phyloP scores from a whole-genome alignment of 2,113 vertebrate genomes.

The Amblyopsis rosae region DNA sequence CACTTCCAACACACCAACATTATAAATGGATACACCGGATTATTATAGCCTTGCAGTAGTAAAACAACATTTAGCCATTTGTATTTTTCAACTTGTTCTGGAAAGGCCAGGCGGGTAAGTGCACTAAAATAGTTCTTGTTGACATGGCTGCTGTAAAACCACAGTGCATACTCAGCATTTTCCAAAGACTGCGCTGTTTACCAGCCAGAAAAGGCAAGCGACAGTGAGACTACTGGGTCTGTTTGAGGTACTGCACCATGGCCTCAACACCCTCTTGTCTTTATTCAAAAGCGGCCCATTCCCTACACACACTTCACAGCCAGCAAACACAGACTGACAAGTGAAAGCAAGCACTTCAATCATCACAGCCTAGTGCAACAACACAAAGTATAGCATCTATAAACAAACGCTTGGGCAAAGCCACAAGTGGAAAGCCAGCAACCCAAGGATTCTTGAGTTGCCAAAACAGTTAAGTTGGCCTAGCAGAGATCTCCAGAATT shows the following conservation, averaged over 20 bases:
- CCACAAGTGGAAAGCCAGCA: slow-evolving; percentile 30
- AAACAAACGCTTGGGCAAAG: slow-evolving; percentile 29
- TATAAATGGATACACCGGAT: slow-evolving; percentile 27
- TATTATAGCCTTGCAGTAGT: slow-evolving; percentile 26
- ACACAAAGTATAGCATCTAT: slow-evolving; percentile 17
- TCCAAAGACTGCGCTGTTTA: slow-evolving; percentile 70
- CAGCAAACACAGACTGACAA: slow-evolving; percentile 8
- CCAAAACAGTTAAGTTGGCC: neutral
- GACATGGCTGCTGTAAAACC: slow-evolving; percentile 73
- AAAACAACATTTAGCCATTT: slow-evolving; percentile 44
- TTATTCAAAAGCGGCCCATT: slow-evolving; percentile 12
- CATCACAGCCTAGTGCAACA: slow-evolving; percentile 19
- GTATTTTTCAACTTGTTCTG: slow-evolving; percentile 45
- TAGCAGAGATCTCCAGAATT: too few species aligned
- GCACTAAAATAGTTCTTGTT: slow-evolving; percentile 70
- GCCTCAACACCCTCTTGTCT: slow-evolving; percentile 30
- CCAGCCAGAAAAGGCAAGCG: slow-evolving; percentile 60
- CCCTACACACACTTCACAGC: slow-evolving; percentile 4
- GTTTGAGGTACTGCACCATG: slow-evolving; percentile 44
- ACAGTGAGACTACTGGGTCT: slow-evolving; percentile 57
- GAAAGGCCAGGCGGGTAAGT: slow-evolving; percentile 46
- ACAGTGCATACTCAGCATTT: slow-evolving; percentile 71
- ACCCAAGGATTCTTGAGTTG: slow-evolving; percentile 23
- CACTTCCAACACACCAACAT: neutral
- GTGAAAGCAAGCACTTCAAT: slow-evolving; percentile 21